Evolutionary conservation across 2,113 vertebrate genomes (phyloP), one percentile per base, ranked within the genome.

Genomic region (Vulpes vulpes): DNA sequence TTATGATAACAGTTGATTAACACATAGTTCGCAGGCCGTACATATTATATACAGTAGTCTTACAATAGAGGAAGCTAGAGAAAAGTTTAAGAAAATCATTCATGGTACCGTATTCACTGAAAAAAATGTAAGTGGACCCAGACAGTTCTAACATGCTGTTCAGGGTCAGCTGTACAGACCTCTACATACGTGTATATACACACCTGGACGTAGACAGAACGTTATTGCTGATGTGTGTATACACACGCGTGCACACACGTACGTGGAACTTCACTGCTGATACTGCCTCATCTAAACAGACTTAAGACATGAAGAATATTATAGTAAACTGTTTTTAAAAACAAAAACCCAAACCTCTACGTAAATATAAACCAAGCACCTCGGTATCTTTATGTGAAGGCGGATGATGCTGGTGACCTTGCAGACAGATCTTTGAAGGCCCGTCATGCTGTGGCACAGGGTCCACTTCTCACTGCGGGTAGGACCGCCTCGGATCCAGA

Each of bases 321-420:
- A n/a, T 59, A 91, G 30, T 95, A 89, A 94, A 93, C 43, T 79
- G 11, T 94, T 93, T 35, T 91, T 74, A 23, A 69, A 74, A 81
- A 71, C 19, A 91, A 17, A 62, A 80, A 5, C n/a, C n/a, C 8
- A 85, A 65, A 78, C 32, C 5, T 69, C 2, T 64, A 51, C 49
- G 84, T 76, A 96, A 93, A 90, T 82, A 76, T 49, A 82, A 95
- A 76, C 53, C 20, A 43, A 88, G 82, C 86, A 97, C 69, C 89
- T n/a, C 82, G 38, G 57, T 91, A 80, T 94, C 19, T 74, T 76
- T 87, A 38, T 83, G 57, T 83, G 57, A 91, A 73, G 38, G 32
- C 25, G 53, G 38, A 12, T 89, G 74, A 92, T 94, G 59, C 83
- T 96, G 95, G 79, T 92, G 43, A 49, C 71, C 69, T 74, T 60